A percentile compares a stretch with the other conserved stretches of the same genome.
phyloP scores from a whole-genome alignment of 2,888 invertebrate species.

The Cryptosula pallasiana region DNA sequence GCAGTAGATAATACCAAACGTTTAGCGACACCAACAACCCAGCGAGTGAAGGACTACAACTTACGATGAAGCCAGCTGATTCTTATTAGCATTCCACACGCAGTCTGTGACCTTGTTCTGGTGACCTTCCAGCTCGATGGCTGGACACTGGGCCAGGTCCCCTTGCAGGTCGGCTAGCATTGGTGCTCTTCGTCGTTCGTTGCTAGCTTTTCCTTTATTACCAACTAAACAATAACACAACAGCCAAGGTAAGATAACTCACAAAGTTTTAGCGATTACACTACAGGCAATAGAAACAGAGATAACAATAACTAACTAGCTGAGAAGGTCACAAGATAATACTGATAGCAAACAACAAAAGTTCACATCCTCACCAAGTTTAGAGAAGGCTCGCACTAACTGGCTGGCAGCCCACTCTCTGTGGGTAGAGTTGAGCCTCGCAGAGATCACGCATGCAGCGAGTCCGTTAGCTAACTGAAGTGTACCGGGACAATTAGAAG shows the following conservation, averaged over 20 bases:
- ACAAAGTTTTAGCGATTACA: no score
- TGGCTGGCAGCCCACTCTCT: conserved; percentile 63
- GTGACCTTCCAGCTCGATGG: conserved; percentile 58
- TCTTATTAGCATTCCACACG: conserved; percentile 55
- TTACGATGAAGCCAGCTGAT: conserved; percentile 58
- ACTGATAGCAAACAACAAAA: no score
- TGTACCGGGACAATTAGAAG: conserved; percentile 30
- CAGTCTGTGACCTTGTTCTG: conserved; percentile 57
- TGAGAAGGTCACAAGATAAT: no score
- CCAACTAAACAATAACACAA: neutral
- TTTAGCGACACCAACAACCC: no score
- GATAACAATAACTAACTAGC: no score
- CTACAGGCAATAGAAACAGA: no score
- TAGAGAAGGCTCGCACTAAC: conserved; percentile 49
- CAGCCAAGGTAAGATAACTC: no score
- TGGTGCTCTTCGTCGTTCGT: neutral
- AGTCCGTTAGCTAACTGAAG: conserved; percentile 61
- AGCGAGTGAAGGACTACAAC: conserved; percentile 12
- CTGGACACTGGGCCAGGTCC: conserved; percentile 51
- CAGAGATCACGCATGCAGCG: conserved; percentile 61
- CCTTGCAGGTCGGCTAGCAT: conserved; percentile 57
- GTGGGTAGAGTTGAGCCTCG: conserved; percentile 56
- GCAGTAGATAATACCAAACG: no score
- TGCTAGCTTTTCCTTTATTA: neutral
- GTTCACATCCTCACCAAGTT: conserved; percentile 6